Evolutionary conservation across 2,113 vertebrate species (phyloP).

Genomic region (Leptobrachium leishanense): DNA sequence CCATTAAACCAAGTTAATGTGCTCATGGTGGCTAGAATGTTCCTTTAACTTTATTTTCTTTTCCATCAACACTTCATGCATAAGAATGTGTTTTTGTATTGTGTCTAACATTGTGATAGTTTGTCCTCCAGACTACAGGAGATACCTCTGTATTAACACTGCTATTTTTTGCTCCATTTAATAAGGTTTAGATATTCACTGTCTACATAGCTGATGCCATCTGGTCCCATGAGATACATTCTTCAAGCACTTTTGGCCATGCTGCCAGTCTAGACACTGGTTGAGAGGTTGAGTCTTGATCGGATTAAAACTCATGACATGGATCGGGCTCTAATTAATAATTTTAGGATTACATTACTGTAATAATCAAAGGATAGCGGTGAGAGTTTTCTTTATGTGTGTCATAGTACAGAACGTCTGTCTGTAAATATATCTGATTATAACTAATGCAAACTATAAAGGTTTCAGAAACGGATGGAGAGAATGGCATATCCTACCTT

Average conservation of each 20-base stretch:
- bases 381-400: not conserved
- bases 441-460: too few relatives aligned
- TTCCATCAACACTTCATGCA: too few relatives aligned
- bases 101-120: not conserved
- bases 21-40: too few relatives aligned
- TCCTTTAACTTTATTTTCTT: too few relatives aligned
- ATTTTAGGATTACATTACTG: constrained; percentile 28
- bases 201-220: constrained; percentile 46
- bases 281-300: constrained; percentile 23
- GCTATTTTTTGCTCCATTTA: constrained; percentile 56
- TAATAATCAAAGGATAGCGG: not conserved
- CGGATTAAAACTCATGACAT: constrained; percentile 16
- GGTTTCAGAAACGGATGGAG: too few relatives aligned
- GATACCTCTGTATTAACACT: constrained; percentile 54
- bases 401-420: too few relatives aligned
- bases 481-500: too few relatives aligned
- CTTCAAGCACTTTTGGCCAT: constrained; percentile 35
- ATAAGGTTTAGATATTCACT: constrained; percentile 55
- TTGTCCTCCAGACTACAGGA: constrained; percentile 26
- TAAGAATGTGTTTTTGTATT: constrained; percentile 38
- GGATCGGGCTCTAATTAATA: constrained; percentile 20
- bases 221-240: constrained; percentile 54
- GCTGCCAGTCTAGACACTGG: not conserved
- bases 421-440: too few relatives aligned
- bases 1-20: too few relatives aligned